Conservation (phyloP, 2,888 invertebrate genomes). For the Drosophila conformis region DNA sequence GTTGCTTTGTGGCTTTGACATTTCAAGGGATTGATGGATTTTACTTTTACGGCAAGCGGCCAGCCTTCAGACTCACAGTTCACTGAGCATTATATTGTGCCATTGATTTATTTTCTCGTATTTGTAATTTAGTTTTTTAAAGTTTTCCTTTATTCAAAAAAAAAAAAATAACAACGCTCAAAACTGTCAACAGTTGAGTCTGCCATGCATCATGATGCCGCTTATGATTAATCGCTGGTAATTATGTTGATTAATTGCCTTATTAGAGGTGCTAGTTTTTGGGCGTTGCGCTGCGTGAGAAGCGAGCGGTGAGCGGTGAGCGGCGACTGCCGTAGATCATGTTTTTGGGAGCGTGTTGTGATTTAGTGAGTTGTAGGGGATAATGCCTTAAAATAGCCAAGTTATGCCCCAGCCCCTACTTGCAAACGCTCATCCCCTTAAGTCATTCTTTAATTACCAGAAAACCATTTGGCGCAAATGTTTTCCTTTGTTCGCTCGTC, state of each 20-base stretch:
- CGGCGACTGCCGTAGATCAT: conserved; percentile 62
- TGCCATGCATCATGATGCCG: conserved; percentile 46
- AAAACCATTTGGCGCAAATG: conserved; percentile 73
- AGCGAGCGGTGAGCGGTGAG: conserved; percentile 22
- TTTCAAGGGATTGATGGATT: conserved; percentile 68
- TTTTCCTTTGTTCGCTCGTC: conserved; percentile 62
- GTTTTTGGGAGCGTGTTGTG: conserved; percentile 59
- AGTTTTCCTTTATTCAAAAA: conserved; percentile 26
- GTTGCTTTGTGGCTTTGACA: conserved; percentile 74
- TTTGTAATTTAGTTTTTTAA: conserved; percentile 64
- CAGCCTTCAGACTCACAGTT: conserved; percentile 49
- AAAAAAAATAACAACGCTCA: conserved; percentile 37
- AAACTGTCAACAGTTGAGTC: conserved; percentile 68
- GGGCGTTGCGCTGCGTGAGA: conserved; percentile 47
- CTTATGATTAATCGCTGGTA: conserved; percentile 79
- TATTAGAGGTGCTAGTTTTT: conserved; percentile 67
- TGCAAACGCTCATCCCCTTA: not conserved
- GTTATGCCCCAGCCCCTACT: not conserved
- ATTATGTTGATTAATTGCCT: conserved; percentile 81
- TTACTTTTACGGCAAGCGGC: conserved; percentile 23
- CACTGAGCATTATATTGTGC: conserved; percentile 55
- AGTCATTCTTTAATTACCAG: conserved; percentile 68
- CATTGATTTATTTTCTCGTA: conserved; percentile 69
- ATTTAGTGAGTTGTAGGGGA: conserved; percentile 34
- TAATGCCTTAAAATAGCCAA: conserved; percentile 52